These are phyloP conservation scores for Macrosiphum euphorbiae DNA, from an alignment of 2,888 invertebrate species.

Conservation along the genomic window DNA sequence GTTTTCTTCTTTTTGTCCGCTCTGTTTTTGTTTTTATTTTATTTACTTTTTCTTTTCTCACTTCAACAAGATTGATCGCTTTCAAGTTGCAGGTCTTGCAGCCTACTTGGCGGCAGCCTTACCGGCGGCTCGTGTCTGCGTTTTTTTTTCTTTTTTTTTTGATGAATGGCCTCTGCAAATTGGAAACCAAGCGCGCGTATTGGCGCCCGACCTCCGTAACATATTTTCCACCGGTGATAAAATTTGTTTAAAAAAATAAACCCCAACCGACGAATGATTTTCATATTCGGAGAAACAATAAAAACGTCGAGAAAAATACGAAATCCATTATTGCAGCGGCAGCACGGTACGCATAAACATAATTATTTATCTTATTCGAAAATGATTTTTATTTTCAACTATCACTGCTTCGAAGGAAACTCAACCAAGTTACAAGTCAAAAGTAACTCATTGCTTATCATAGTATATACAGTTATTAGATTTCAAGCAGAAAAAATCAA, in stretches of 20 bases:
- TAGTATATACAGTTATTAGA: not conserved
- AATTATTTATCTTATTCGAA: not conserved
- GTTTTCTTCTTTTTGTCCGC: slow-evolving; percentile 39
- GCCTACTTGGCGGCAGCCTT: slow-evolving; percentile 54
- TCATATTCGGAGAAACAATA: not conserved
- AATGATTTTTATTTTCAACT: not conserved
- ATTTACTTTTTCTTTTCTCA: slow-evolving; percentile 61
- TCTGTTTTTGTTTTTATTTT: slow-evolving; percentile 56
- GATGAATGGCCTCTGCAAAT: slow-evolving; percentile 55
- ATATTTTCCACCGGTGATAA: slow-evolving; percentile 33
- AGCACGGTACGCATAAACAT: not conserved
- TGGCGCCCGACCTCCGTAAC: not conserved
- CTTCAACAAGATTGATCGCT: slow-evolving; percentile 59
- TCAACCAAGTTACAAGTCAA: not conserved
- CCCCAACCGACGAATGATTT: not conserved
- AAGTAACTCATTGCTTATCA: not conserved
- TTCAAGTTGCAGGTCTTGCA: slow-evolving; percentile 33
- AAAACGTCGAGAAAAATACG: not conserved
- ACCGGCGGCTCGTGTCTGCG: slow-evolving; percentile 35
- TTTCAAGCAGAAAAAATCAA: not conserved
- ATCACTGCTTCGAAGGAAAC: not conserved
- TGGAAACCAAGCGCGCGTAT: slow-evolving; percentile 23
- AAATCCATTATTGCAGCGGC: not conserved
- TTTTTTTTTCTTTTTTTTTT: slow-evolving; percentile 45
- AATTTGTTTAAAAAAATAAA: slow-evolving; percentile 30